A percentile compares a stretch with the other conserved stretches of the same genome.
phyloP scores from a whole-genome alignment of 1,140 invertebrate genomes.

The Zophobas morio region DNA sequence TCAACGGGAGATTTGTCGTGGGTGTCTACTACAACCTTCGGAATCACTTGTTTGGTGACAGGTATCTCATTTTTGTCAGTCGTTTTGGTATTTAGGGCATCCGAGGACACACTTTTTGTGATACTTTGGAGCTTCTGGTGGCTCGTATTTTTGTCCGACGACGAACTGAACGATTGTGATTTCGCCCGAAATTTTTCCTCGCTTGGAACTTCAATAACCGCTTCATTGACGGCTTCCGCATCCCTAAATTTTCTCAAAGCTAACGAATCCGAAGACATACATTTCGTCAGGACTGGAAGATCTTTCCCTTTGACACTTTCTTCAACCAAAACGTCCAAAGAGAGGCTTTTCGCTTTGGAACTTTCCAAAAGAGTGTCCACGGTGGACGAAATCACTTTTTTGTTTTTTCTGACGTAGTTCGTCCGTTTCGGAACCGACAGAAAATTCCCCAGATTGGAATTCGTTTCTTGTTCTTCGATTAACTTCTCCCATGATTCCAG shows the following conservation, averaged over 20 bases:
- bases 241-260: background rate
- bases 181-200: no score
- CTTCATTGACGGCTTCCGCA: no score
- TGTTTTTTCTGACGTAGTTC: constrained; percentile 44
- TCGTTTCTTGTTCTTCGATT: background rate
- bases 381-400: constrained; percentile 59
- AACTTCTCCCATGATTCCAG: constrained; percentile 55
- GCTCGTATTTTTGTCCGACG: no score
- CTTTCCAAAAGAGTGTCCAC: constrained; percentile 54
- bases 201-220: no score
- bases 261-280: no score
- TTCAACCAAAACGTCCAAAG: background rate
- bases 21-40: no score
- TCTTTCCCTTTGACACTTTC: background rate
- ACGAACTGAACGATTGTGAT: no score
- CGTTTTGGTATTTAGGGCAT: background rate
- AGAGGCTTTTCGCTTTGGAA: background rate
- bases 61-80: constrained; percentile 4
- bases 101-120: no score
- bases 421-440: constrained; percentile 48
- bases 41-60: no score
- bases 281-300: no score
- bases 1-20: background rate
- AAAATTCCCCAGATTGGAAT: background rate
- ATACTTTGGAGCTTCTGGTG: no score